Evolutionary conservation across 2,113 vertebrate species (phyloP).

Genomic region (Tapirus terrestris): DNA sequence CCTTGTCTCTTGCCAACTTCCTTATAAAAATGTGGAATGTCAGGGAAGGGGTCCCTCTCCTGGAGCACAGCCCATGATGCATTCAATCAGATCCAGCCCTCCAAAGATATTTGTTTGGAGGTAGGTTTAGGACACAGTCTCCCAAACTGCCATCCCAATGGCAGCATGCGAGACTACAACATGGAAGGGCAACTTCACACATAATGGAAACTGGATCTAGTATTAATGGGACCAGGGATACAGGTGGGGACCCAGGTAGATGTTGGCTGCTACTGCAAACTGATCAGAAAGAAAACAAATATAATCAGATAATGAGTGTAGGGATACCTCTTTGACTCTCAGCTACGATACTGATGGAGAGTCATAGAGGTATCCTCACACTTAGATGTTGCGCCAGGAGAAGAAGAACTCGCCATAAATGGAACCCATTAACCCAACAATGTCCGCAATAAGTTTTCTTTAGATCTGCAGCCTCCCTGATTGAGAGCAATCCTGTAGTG

Average conservation of each 20-base stretch:
- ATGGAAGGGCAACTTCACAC: background rate
- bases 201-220: background rate
- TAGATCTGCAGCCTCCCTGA: background rate
- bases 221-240: background rate
- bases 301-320: background rate
- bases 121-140: background rate
- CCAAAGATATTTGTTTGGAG: background rate
- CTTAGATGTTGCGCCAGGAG: background rate
- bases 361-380: background rate
- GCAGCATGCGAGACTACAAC: background rate
- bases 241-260: background rate
- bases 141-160: background rate
- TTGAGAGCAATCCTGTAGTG: background rate
- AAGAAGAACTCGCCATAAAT: background rate
- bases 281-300: background rate
- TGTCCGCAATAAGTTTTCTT: background rate
- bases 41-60: background rate
- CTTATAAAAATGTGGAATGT: background rate
- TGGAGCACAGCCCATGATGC: background rate
- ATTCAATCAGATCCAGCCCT: background rate
- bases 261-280: background rate
- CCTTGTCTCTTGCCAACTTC: background rate
- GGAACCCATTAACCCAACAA: background rate
- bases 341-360: background rate
- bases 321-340: background rate